Conservation (phyloP, 2,113 vertebrate species). For the Tapirus terrestris region DNA sequence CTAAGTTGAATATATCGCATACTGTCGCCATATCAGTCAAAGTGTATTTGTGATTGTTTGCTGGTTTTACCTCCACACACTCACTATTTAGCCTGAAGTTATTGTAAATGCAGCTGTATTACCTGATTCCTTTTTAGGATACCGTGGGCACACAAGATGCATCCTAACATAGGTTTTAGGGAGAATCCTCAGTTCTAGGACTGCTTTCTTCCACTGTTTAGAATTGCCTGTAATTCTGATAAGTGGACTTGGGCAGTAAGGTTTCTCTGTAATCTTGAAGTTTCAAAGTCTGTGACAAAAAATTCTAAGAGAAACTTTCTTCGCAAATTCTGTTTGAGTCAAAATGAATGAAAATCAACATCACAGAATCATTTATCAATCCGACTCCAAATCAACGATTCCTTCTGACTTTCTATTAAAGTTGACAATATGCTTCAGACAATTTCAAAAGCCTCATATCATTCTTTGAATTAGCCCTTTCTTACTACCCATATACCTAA, state of each 20-base stretch:
- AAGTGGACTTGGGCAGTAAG: accelerated
- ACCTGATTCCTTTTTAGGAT: background rate
- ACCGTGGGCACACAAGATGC: background rate
- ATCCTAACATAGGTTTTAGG: background rate
- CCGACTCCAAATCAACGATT: background rate
- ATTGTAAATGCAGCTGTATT: background rate
- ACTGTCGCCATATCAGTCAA: background rate
- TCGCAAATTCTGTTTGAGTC: background rate
- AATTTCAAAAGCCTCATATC: background rate
- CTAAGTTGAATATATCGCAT: background rate
- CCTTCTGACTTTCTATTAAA: background rate
- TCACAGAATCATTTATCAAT: background rate
- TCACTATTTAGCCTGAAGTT: background rate
- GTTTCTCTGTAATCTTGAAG: background rate
- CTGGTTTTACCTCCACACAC: accelerated
- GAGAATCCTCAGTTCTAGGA: accelerated
- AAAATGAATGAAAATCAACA: background rate
- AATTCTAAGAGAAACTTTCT: background rate
- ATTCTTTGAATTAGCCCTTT: background rate
- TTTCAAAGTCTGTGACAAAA: background rate
- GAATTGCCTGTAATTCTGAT: background rate
- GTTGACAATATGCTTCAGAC: background rate
- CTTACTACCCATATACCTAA: background rate
- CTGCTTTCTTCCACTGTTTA: background rate
- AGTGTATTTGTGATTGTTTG: background rate